A percentile compares a stretch with the other conserved stretches of the same genome.
phyloP scores from a whole-genome alignment of 2,113 vertebrate genomes.

The human region GRCh38 chr12:125447501-125448000 shows the following conservation, averaged over 20 bases:
- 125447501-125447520: no score
- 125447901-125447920: constrained; percentile 24
- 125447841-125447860: constrained; percentile 7
- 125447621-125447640: no score
- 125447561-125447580: rapidly evolving
- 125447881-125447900: constrained; percentile 28
- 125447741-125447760: not conserved
- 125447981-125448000: not conserved
- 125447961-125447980: not conserved
- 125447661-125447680: not conserved
- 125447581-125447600: rapidly evolving
- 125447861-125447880: constrained; percentile 44
- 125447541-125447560: not conserved
- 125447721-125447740: not conserved
- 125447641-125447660: not conserved
- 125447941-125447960: constrained; percentile 6
- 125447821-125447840: constrained; percentile 21
- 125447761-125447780: not conserved
- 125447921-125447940: not conserved
- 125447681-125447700: not conserved
- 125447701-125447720: not conserved
- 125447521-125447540: not conserved
- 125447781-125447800: constrained; percentile 34
- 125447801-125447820: not conserved
- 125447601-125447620: not conserved